Evolutionary conservation across 2,888 invertebrate species (phyloP).

Genomic region (Limenitis arthemis): DNA sequence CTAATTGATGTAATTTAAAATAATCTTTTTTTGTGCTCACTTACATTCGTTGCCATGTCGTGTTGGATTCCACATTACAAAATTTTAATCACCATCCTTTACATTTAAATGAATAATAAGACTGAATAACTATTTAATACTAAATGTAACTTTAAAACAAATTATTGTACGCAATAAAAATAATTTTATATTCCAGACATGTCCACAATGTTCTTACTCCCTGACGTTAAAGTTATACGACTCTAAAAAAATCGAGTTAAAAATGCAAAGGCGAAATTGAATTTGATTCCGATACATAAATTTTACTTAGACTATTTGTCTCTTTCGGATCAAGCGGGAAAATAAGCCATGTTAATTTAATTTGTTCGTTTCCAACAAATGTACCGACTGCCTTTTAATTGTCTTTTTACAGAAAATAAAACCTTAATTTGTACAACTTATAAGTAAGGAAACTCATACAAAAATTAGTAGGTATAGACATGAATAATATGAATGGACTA

Average conservation of each 20-base stretch:
- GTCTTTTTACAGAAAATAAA: constrained; percentile 32
- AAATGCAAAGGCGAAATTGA: constrained; percentile 69
- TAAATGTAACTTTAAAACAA: no score
- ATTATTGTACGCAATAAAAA: neutral
- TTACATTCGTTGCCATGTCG: no score
- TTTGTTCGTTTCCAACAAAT: constrained; percentile 57
- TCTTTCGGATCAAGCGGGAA: constrained; percentile 60
- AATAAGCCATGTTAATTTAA: constrained; percentile 35
- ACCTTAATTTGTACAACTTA: no score
- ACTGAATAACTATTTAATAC: no score
- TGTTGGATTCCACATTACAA: no score
- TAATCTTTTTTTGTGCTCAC: no score
- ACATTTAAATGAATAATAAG: no score
- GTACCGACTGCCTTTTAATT: constrained; percentile 55
- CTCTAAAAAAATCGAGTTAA: constrained; percentile 62
- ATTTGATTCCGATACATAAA: constrained; percentile 72
- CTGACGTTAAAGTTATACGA: constrained; percentile 43
- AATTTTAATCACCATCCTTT: no score
- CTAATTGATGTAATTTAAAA: no score
- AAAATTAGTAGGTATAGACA: no score
- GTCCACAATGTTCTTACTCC: constrained; percentile 41
- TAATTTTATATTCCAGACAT: constrained; percentile 25
- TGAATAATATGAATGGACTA: no score
- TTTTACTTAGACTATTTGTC: constrained; percentile 70
- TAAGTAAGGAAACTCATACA: no score